These are phyloP conservation scores for Rhagium mordax DNA, from an alignment of 2,888 invertebrate genomes.

Conservation along the genomic window DNA sequence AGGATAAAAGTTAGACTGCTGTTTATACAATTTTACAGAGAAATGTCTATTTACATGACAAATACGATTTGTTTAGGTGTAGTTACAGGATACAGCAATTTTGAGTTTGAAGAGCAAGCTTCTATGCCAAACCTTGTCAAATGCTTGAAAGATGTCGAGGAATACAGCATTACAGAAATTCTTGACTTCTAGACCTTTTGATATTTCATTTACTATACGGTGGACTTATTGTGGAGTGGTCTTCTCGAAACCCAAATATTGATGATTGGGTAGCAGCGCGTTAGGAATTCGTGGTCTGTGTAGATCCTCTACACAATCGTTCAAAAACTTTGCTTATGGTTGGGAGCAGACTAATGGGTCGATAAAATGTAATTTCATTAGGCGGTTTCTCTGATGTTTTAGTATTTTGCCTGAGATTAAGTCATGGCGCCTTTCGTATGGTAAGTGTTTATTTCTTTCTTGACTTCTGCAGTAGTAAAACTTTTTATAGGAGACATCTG, in stretches of 20 bases:
- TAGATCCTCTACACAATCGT: not conserved
- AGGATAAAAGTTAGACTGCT: not conserved
- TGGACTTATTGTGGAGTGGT: slow-evolving; percentile 17
- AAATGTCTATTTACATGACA: not conserved
- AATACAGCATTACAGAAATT: not conserved
- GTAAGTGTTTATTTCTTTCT: slow-evolving; percentile 1
- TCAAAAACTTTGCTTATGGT: not conserved
- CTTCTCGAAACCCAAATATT: slow-evolving; percentile 26
- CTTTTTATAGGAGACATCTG: not conserved
- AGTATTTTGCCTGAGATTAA: too few species aligned
- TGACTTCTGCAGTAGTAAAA: not conserved
- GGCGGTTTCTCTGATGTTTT: not conserved
- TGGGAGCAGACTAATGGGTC: too few species aligned
- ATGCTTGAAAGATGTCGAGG: not conserved
- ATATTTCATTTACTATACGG: slow-evolving; percentile 20
- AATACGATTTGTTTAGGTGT: not conserved
- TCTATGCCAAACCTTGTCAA: not conserved
- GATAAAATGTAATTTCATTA: not conserved
- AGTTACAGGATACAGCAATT: not conserved
- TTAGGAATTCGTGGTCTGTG: not conserved
- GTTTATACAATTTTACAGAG: slow-evolving; percentile 23
- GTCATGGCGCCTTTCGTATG: not conserved
- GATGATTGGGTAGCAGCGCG: slow-evolving; percentile 9
- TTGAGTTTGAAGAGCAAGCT: not conserved
- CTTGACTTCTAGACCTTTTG: not conserved